A percentile compares a stretch with the other conserved stretches of the same genome.
phyloP scores from a whole-genome alignment of 2,113 vertebrate species.

The Chroicocephalus ridibundus region DNA sequence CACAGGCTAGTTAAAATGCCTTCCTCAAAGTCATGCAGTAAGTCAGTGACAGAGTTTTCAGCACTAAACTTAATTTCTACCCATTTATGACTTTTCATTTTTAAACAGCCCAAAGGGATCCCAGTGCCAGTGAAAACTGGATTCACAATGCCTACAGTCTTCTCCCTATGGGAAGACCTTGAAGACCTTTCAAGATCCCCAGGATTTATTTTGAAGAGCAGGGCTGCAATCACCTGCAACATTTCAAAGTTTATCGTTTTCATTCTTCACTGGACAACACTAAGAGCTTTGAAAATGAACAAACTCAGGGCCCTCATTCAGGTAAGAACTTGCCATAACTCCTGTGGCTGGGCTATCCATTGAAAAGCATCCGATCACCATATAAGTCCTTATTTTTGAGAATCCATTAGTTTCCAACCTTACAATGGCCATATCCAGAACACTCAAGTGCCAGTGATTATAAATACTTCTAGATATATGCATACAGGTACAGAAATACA shows the following conservation, averaged over 20 bases:
- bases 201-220: neutral
- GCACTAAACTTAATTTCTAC: neutral
- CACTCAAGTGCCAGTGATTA: neutral
- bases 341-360: neutral
- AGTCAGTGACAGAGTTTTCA: neutral
- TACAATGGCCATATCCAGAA: neutral
- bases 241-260: neutral
- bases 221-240: neutral
- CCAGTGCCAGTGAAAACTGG: neutral
- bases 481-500: neutral
- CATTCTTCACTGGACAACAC: neutral
- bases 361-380: neutral
- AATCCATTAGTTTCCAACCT: neutral
- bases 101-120: neutral
- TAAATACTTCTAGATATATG: neutral
- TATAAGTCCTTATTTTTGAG: neutral
- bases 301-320: neutral
- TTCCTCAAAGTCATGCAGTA: conserved; percentile 48
- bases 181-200: neutral
- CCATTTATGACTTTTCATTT: neutral
- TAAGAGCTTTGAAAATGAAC: neutral
- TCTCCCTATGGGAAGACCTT: neutral
- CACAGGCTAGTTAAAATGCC: conserved; percentile 13
- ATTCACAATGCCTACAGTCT: neutral
- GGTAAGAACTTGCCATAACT: neutral